Percentiles rank a stretch among this genome's conserved stretches.
Conservation (phyloP, 2,888 invertebrate species). For the Omphaloscelis lunosa region DNA sequence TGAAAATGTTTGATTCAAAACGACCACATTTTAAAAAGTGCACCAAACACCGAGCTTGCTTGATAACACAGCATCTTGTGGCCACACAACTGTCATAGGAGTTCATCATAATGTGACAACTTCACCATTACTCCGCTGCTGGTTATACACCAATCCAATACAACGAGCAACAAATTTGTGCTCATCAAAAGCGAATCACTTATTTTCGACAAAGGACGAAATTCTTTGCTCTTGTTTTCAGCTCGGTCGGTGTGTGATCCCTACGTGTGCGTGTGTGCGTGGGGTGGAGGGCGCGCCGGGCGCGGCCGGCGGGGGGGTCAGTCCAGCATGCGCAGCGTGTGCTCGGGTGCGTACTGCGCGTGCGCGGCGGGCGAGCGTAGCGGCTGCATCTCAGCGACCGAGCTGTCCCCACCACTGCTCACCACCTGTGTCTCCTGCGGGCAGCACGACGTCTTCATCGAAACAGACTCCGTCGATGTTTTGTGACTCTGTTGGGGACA, state of each 20-base stretch:
- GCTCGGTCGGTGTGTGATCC: neutral
- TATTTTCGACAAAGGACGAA: neutral
- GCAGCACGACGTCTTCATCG: conserved; percentile 87
- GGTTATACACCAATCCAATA: neutral
- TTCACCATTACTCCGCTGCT: neutral
- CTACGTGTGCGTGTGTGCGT: conserved; percentile 2
- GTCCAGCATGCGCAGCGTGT: conserved; percentile 67
- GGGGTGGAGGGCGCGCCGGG: neutral
- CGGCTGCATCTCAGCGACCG: conserved; percentile 82
- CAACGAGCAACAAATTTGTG: neutral
- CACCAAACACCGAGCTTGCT: neutral
- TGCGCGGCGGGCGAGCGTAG: conserved; percentile 69
- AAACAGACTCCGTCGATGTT: conserved; percentile 85
- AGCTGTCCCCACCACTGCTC: conserved; percentile 77
- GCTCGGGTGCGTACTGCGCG: conserved; percentile 45
- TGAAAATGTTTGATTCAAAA: conserved; percentile 3
- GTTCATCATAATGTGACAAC: neutral
- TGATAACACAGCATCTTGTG: neutral
- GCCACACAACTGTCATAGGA: neutral
- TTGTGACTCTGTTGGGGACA: conserved; percentile 80
- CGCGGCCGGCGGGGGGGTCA: conserved; percentile 61
- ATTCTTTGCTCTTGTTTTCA: neutral
- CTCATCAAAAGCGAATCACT: neutral
- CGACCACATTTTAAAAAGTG: neutral
- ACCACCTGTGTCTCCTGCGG: conserved; percentile 83